Percentiles rank a stretch among this genome's conserved stretches.
Conservation (phyloP, 1,140 invertebrate species). For the Belonocnema kinseyi region DNA sequence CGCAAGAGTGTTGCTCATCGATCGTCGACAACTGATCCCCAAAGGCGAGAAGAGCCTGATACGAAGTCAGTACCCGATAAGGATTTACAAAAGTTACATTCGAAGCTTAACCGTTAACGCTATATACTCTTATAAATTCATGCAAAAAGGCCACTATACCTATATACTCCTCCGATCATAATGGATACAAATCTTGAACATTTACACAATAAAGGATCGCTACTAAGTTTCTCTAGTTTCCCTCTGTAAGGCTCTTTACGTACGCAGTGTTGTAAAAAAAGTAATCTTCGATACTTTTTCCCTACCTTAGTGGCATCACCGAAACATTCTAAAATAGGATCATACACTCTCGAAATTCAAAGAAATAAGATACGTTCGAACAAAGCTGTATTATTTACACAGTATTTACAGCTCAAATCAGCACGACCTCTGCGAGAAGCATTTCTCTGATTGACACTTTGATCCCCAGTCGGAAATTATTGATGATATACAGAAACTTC, state of each 20-base stretch:
- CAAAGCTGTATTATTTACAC: constrained; percentile 29
- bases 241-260: constrained; percentile 29
- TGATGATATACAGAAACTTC: constrained; percentile 1
- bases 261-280: not conserved
- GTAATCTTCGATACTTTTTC: not conserved
- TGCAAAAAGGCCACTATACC: constrained; percentile 58
- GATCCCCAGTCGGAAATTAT: constrained; percentile 11
- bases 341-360: not conserved
- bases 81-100: constrained; percentile 51
- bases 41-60: constrained; percentile 25
- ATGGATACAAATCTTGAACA: constrained; percentile 22
- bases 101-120: constrained; percentile 55
- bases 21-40: constrained; percentile 17
- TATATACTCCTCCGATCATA: constrained; percentile 49
- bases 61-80: constrained; percentile 35
- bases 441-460: not conserved
- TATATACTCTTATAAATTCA: constrained; percentile 61
- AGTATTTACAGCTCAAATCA: constrained; percentile 36
- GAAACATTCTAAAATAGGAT: constrained; percentile 13
- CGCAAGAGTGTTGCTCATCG: constrained; percentile 42
- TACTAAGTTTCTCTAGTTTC: constrained; percentile 37
- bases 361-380: constrained; percentile 5
- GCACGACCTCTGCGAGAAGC: not conserved
- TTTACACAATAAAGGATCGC: constrained; percentile 27
- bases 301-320: not conserved